Evolutionary conservation across 2,797 vertebrate genomes (phyloP), one percentile per base, ranked within the genome.

Genomic region (Alosa sapidissima): DNA sequence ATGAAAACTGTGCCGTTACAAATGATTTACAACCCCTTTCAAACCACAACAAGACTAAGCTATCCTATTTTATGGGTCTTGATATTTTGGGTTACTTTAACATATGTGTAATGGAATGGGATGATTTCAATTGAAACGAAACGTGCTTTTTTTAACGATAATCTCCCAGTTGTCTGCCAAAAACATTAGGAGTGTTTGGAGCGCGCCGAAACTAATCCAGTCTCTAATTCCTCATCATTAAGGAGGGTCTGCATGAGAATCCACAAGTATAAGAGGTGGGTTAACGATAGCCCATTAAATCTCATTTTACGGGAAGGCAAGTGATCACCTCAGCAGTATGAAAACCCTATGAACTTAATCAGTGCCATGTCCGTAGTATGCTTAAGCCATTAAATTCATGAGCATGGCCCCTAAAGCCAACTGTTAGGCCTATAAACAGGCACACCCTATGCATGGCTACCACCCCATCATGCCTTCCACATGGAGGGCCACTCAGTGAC

Each of bases 331-430:
- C 41, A 47, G 41, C 72, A 78, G 19, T 19, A 81, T 84, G 60
- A 52, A 83, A n/a, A 14, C 33, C 55, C 55, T 13, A 68, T 82
- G 16, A 81, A 86, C 36, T 47, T 81, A 84, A 68, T 33, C 75
- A 81, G 48, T 49, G 72, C 24, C 58, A 72, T 60, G 47, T n/a
- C 47, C 11, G n/a, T 28, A 48, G 54, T 28, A 65, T 49, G 45
- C 51, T 83, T 83, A 24, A 24, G 82, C 82, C 11, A 83, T 47
- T 62, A 65, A 47, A 65, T 45, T 16, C 82, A 65, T 47, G 54
- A 62, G 58, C 7, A n/a, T 62, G 19, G 7, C 33, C 58, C 41
- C 36, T 19, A 45, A 41, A 58, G 52, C 21, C n/a, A 9, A 65
- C n/a, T 45, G 24, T 16, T 41, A 24, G n/a, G 13, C 5, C 58